A percentile compares a stretch with the other conserved stretches of the same genome.
Evolutionary conservation across 2,113 vertebrate species (phyloP).

Genomic region (Thoracochromis brauschi): DNA sequence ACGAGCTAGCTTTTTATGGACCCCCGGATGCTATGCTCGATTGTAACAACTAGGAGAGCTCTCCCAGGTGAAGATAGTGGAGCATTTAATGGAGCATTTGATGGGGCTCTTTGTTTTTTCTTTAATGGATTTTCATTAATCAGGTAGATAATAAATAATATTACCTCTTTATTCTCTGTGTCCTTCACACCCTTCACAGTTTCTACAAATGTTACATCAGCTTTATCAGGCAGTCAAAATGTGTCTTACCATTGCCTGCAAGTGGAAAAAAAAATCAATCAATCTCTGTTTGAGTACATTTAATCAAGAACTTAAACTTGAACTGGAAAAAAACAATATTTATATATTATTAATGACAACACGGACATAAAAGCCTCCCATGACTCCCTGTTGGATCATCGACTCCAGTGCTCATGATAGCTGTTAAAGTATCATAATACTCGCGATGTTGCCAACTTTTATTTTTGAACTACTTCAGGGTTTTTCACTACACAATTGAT

Average conservation of each 20-base stretch:
- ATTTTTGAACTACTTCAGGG: neutral
- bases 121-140: neutral
- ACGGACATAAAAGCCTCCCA: neutral
- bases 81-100: neutral
- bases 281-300: neutral
- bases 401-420: neutral
- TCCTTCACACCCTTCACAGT: neutral
- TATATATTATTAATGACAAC: neutral
- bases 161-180: neutral
- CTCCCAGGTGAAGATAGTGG: neutral
- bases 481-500: neutral
- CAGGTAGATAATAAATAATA: neutral
- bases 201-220: neutral
- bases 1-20: neutral
- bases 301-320: neutral
- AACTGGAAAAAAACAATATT: neutral
- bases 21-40: neutral
- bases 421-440: neutral
- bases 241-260: neutral
- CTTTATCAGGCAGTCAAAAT: neutral
- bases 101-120: neutral
- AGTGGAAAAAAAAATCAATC: neutral
- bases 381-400: neutral
- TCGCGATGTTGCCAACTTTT: neutral
- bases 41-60: neutral